Base-by-base conservation (phyloP, 2,888 invertebrate genomes). In the Tipula lateralis region DNA sequence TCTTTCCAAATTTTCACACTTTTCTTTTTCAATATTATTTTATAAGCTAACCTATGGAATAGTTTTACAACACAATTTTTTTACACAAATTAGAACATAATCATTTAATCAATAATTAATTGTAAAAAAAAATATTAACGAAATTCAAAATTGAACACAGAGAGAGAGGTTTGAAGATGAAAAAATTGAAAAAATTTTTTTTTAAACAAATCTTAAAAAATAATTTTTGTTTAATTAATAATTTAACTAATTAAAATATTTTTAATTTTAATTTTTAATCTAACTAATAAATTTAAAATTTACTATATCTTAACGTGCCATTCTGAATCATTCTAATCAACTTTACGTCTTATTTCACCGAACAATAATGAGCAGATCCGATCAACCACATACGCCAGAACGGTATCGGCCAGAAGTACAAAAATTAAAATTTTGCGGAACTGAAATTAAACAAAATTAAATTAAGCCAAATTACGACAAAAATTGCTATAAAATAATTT, bases 371-470 rank as follows among this genome's bases (percentile, higher is more conserved):
- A 92, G 90, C 97, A 97, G 44, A 93, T 88, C 87, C 97, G 93
- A 90, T 99, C 99, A 86, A 96, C 94, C 24, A 95, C 88, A 88
- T 94, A 98, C 2, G 98, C 96, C 88, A 96, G 93, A 86, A 94
- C 90, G 89, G 98, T 95, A 90, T 99, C 98, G 0, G 94, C 94
- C 87, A 95, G 91, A 87, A 99, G 91, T 16, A 97, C 95, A 90
- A 93, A 92, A 84, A 99, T 93, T 88, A 99, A 91, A 86, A 95
- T 94, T 87, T 93, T 92, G 87, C 98, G 97, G 89, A 98, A 98
- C 99, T 99, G 93, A 84, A 93, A 92, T 89, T 89, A 87, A 89
- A n/a, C n/a, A n/a, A 86, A 85, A 44, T 86, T 84, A 85, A n/a
- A 32, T 66, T 44, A 34, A 39, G 36, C 82, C 29, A 84, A 66